phyloP scores from a whole-genome alignment of 2,797 vertebrate genomes.

The Thamnophis elegans region DNA sequence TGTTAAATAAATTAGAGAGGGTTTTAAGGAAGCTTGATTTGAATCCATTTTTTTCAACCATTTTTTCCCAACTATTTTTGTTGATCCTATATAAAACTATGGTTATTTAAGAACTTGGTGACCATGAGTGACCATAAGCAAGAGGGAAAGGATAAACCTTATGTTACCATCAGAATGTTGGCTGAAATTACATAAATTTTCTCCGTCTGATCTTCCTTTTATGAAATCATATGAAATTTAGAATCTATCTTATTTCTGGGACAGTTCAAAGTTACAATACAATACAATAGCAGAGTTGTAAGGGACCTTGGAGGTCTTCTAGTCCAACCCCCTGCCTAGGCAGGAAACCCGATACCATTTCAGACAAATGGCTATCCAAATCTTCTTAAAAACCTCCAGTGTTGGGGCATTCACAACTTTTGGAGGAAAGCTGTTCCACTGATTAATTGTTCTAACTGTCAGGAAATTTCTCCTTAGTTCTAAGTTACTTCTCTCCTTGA shows the following conservation, averaged over 20 bases:
- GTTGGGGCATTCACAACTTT: no score
- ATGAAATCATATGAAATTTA: not conserved
- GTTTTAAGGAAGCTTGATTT: not conserved
- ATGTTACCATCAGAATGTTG: not conserved
- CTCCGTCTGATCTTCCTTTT: not conserved
- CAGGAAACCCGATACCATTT: no score
- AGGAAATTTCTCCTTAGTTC: no score
- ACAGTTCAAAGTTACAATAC: not conserved
- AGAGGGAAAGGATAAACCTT: not conserved
- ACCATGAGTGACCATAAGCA: not conserved
- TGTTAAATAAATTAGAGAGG: not conserved
- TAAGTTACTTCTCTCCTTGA: no score
- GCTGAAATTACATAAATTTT: not conserved
- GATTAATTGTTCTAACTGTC: no score
- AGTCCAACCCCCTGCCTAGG: no score
- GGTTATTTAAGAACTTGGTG: not conserved
- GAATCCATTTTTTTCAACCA: not conserved
- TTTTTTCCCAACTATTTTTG: not conserved
- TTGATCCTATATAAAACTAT: not conserved
- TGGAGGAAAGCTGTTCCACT: no score
- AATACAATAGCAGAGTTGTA: no score
- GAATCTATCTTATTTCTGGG: not conserved
- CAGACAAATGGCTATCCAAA: no score
- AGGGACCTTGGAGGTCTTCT: no score
- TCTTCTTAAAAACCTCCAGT: no score